Percentiles rank a stretch among this genome's conserved stretches.
These are phyloP conservation scores for Apamea anceps DNA, from an alignment of 2,888 invertebrate genomes.

Conservation along the genomic window DNA sequence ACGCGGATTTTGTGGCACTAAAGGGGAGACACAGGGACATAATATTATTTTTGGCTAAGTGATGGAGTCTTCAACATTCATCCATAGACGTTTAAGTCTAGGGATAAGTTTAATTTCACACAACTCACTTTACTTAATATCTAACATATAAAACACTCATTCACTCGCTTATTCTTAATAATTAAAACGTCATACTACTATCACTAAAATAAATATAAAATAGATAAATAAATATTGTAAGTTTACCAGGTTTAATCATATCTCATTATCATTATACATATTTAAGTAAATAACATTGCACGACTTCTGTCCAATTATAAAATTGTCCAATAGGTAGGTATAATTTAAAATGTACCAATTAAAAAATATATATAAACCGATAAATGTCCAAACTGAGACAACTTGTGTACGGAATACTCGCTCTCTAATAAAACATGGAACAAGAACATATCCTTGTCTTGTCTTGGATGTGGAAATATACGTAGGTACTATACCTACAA, in stretches of 20 bases:
- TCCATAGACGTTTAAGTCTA: conserved; percentile 3
- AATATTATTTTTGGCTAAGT: conserved; percentile 1
- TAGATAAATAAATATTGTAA: conserved; percentile 2
- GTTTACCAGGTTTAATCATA: not conserved
- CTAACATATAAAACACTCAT: conserved; percentile 10
- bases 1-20: conserved; percentile 30
- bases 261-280: too few relatives aligned
- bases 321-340: not conserved
- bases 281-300: not conserved
- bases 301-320: not conserved
- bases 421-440: not conserved
- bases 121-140: not conserved
- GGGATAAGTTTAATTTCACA: conserved; percentile 3
- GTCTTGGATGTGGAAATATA: not conserved
- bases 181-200: conserved; percentile 8
- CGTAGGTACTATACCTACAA: too few relatives aligned
- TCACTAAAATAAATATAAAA: conserved; percentile 21
- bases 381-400: not conserved
- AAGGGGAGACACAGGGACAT: conserved; percentile 12
- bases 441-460: not conserved
- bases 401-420: not conserved
- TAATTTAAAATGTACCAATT: not conserved
- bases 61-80: not conserved
- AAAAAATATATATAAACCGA: not conserved
- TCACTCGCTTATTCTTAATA: conserved; percentile 23